These are phyloP conservation scores for Altica lythri DNA, from an alignment of 2,888 invertebrate species.

Conservation along the genomic window DNA sequence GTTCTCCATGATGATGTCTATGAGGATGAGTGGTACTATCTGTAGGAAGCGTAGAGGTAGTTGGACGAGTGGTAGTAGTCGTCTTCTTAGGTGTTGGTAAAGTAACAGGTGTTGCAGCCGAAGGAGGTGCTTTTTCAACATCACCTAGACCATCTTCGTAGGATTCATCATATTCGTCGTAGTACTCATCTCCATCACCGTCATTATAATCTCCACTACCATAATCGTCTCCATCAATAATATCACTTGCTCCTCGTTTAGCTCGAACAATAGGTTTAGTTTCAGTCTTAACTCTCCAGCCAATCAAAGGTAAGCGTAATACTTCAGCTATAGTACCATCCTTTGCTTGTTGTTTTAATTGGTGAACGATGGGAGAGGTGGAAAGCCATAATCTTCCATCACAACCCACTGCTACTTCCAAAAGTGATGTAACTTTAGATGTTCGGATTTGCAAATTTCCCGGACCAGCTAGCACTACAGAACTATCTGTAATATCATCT, in stretches of 20 bases:
- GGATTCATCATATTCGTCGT: slow-evolving; percentile 58
- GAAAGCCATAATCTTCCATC: slow-evolving; percentile 71
- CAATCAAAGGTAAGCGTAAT: slow-evolving; percentile 69
- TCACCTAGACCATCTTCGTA: slow-evolving; percentile 43
- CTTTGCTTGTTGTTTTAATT: slow-evolving; percentile 69
- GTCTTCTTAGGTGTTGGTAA: slow-evolving; percentile 37
- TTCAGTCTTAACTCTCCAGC: slow-evolving; percentile 68
- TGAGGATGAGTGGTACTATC: slow-evolving; percentile 53
- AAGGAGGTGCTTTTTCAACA: slow-evolving; percentile 31
- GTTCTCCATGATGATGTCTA: slow-evolving; percentile 59
- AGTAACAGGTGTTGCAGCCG: slow-evolving; percentile 34
- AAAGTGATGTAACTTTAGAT: slow-evolving; percentile 56
- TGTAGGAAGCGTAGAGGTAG: slow-evolving; percentile 30
- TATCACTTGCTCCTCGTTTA: slow-evolving; percentile 35
- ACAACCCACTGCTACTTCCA: slow-evolving; percentile 74
- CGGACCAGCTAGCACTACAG: slow-evolving; percentile 61
- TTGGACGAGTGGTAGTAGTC: slow-evolving; percentile 35
- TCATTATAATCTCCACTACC: slow-evolving; percentile 52
- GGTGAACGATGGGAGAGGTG: slow-evolving; percentile 68
- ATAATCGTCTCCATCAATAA: slow-evolving; percentile 37
- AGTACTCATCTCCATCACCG: slow-evolving; percentile 52
- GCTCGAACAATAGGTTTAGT: slow-evolving; percentile 50
- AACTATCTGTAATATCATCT: slow-evolving; percentile 57
- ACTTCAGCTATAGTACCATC: slow-evolving; percentile 75
- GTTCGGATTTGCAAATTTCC: slow-evolving; percentile 59